Base-by-base conservation (phyloP, 2,113 vertebrate genomes). In the Triplophysa rosa region DNA sequence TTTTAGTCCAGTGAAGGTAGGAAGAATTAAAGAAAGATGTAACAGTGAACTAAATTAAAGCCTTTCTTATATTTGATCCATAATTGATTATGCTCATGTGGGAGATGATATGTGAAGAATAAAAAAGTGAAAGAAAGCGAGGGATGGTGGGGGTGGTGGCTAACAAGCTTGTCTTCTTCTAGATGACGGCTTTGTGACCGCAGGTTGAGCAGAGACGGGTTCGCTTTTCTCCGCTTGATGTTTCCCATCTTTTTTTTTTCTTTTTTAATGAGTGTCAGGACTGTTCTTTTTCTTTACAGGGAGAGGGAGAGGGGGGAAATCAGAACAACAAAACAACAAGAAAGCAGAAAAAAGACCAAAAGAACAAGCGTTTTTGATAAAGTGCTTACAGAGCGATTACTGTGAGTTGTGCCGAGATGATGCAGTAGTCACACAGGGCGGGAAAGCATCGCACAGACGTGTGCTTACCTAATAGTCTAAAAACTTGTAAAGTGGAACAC, bases 181-280 rank as follows among this genome's bases (percentile, higher is more conserved):
- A 71, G 21, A 88, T 89, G 90, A 90, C 81, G 86, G 88, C 86
- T 87, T 72, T 86, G 86, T 93, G 92, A 93, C 92, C 92, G 92
- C 91, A 90, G 91, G 90, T 91, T 92, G 87, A 89, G 84, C 82
- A 88, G 87, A 89, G 88, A 89, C 87, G 84, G 83, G 87, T 80
- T 54, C 68, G 84, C 87, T 83, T 88, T 87, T 86, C 82, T 75
- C 84, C 80, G 76, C 89, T 92, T 93, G 90, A 91, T 93, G 90
- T 92, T 86, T 84, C 80, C 45, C 78, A 12, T 71, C 37, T 58
- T 68, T 74, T 84, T 84, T 89, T 90, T 89, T 90, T 90, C 88
- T 87, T 83, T 90, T 93, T 92, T 93, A 93, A 94, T 94, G 92
- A 93, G 91, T 84, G 90, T 93, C 91, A 92, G 91, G 85, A 87